Percentiles rank a stretch among this genome's conserved stretches.
These are phyloP conservation scores for Troilus luridus DNA, from an alignment of 2,888 invertebrate species.

Conservation along the genomic window DNA sequence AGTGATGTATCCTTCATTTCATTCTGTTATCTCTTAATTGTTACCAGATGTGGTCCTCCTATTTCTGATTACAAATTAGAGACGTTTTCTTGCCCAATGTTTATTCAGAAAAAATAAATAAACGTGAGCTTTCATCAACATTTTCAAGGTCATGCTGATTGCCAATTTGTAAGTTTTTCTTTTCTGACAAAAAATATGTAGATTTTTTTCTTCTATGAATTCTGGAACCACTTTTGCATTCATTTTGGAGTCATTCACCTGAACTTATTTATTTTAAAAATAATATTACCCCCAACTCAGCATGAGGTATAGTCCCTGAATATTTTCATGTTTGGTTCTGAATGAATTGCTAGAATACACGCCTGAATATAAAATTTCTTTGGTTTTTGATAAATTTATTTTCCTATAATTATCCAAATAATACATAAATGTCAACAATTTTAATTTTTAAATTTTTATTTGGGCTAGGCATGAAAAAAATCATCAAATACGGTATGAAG, in stretches of 20 bases:
- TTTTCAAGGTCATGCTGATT: background rate
- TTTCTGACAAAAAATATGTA: background rate
- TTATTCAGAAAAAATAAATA: background rate
- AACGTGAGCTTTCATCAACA: background rate
- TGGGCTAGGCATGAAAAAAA: no score
- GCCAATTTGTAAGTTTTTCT: background rate
- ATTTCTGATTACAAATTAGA: constrained; percentile 8
- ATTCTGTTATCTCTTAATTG: background rate
- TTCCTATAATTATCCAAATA: background rate
- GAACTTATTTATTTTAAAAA: no score
- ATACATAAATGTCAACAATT: background rate
- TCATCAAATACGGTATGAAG: no score
- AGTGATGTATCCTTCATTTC: background rate
- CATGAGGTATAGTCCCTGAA: no score
- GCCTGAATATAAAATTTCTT: background rate
- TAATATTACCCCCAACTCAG: no score
- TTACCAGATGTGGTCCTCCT: background rate
- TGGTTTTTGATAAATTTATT: background rate
- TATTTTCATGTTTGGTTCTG: no score
- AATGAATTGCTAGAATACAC: background rate
- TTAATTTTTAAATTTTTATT: background rate
- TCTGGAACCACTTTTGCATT: background rate
- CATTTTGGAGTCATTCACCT: background rate
- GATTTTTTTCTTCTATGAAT: background rate
- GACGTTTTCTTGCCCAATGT: background rate